Percentiles rank a stretch among this genome's conserved stretches.
Evolutionary conservation across 2,113 vertebrate genomes (phyloP).

Genomic region (Probosciger aterrimus): DNA sequence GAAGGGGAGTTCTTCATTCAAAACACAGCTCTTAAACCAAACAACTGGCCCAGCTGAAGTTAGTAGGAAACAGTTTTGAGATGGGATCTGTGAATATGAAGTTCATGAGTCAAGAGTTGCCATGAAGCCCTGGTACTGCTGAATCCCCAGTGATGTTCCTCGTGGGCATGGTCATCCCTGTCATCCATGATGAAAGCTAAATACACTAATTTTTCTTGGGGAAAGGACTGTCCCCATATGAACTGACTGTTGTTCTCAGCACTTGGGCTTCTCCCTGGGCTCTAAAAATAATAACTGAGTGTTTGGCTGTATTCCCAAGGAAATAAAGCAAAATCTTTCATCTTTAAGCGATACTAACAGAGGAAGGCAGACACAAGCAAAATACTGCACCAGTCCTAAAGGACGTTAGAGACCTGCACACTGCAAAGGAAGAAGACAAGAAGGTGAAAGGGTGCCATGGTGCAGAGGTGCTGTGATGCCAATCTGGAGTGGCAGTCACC

Average conservation of each 20-base stretch:
- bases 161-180: not conserved
- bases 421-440: fast-evolving
- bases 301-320: not conserved
- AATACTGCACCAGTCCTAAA: not conserved
- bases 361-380: not conserved
- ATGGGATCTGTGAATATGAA: not conserved
- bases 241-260: not conserved
- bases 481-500: not conserved
- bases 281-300: not conserved
- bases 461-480: not conserved
- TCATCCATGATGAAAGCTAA: not conserved
- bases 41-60: not conserved
- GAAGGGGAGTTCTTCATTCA: not conserved
- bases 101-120: not conserved
- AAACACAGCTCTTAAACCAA: not conserved
- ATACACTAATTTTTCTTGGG: not conserved
- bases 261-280: not conserved
- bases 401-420: not conserved
- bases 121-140: not conserved
- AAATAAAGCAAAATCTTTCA: not conserved
- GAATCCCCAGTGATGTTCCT: not conserved
- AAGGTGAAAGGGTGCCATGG: not conserved
- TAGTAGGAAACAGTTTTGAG: not conserved
- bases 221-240: not conserved
- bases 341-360: not conserved